Conservation (phyloP, 2,113 vertebrate species). For the Phodopus roborovskii region DNA sequence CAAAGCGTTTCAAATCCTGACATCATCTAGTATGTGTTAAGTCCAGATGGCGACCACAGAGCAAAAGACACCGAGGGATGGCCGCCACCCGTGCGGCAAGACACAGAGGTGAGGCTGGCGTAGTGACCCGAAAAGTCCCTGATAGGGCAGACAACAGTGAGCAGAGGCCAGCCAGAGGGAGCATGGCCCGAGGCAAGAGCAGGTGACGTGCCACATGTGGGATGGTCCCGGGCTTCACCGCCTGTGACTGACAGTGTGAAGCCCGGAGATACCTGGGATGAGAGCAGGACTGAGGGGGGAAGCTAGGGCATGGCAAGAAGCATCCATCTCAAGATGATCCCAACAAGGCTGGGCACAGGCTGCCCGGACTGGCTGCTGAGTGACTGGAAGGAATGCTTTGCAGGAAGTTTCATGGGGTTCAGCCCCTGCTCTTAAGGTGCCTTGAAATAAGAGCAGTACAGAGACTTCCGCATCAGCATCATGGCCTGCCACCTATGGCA, state of each 20-base stretch:
- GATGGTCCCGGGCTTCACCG: not conserved
- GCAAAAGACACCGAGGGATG: not conserved
- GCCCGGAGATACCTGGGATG: not conserved
- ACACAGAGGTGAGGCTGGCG: accelerated
- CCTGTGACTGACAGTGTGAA: too few species aligned
- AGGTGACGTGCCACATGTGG: too few species aligned
- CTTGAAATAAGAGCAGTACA: not conserved
- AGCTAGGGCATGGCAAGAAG: too few species aligned
- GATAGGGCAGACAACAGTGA: accelerated
- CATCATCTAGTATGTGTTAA: not conserved
- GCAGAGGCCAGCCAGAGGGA: not conserved
- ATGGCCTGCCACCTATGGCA: not conserved
- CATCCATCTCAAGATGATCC: not conserved
- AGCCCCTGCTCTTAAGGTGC: not conserved
- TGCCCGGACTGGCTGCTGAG: not conserved
- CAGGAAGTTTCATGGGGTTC: not conserved
- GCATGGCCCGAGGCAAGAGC: not conserved
- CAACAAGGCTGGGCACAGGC: not conserved
- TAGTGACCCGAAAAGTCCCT: not conserved
- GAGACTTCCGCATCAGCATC: not conserved
- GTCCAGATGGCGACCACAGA: too few species aligned
- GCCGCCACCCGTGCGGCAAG: not conserved
- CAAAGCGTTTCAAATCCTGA: not conserved
- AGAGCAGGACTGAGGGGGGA: not conserved
- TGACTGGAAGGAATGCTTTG: not conserved